Evolutionary conservation across 2,888 invertebrate genomes (phyloP), one percentile per base, ranked within the genome.

Genomic region (Anaspis maculata): DNA sequence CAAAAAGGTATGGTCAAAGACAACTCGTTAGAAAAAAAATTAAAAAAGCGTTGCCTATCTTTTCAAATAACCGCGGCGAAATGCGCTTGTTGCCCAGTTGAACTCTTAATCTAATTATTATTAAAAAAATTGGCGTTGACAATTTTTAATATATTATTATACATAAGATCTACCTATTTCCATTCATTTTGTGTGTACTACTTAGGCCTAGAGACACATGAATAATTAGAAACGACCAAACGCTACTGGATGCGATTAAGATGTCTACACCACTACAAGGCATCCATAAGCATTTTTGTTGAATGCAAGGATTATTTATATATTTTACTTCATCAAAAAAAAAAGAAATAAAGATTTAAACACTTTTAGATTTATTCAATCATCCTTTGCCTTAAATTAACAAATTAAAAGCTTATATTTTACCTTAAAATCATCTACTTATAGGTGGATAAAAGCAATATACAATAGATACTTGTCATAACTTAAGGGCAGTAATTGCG

Each of bases 311-410:
- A 31, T 15, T 15, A 22, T 29, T 23, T 12, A 30, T 35, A 37
- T 37, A 37, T 32, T 37, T 32, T 36, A 36, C 27, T 32, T 36
- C 36, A 24, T 36, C 32, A 32, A 29, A 37, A 37, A 37, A 37
- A 37, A 31, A 37, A 31, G 28, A 28, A 19, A 9, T 27, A 22
- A n/a, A 28, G 26, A 30, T 26, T 24, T 10, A 10, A 30, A 15
- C 13, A 27, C 3, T 13, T 19, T 32, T 12, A n/a, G n/a, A n/a
- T n/a, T n/a, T n/a, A n/a, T n/a, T n/a, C n/a, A n/a, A n/a, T n/a
- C n/a, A n/a, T n/a, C n/a, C n/a, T n/a, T n/a, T n/a, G n/a, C n/a
- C n/a, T n/a, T n/a, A n/a, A n/a, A n/a, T n/a, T n/a, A n/a, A n/a
- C n/a, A n/a, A n/a, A n/a, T n/a, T n/a, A n/a, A n/a, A n/a, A n/a